Evolutionary conservation across 1,140 invertebrate genomes (phyloP).

Genomic region (Sogatella furcifera): DNA sequence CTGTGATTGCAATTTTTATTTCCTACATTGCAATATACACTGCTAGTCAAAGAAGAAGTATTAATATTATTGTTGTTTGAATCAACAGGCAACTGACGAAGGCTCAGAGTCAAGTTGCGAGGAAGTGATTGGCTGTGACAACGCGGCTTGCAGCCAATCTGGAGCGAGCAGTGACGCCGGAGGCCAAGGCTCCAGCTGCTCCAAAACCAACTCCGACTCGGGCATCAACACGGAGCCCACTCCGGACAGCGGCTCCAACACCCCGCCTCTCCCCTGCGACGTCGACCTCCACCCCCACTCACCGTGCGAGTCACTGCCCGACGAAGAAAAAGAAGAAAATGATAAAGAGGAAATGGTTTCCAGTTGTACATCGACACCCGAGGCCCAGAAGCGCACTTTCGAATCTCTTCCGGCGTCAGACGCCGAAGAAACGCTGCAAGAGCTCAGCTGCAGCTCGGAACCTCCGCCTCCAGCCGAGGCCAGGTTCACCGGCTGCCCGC

Average conservation of each 20-base stretch:
- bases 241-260: slow-evolving; percentile 20
- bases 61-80: too few relatives aligned
- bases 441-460: neutral
- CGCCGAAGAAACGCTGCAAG: neutral
- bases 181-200: slow-evolving; percentile 16
- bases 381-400: neutral
- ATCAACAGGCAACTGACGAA: slow-evolving; percentile 21
- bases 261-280: slow-evolving; percentile 13
- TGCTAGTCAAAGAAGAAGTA: too few relatives aligned
- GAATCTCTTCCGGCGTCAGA: neutral
- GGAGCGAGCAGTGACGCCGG: slow-evolving; percentile 23
- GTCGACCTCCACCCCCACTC: neutral
- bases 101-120: slow-evolving; percentile 25
- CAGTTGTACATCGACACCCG: neutral
- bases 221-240: slow-evolving; percentile 22
- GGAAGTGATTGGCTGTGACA: slow-evolving; percentile 11
- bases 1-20: too few relatives aligned
- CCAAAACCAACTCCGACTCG: slow-evolving; percentile 24
- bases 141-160: slow-evolving; percentile 17
- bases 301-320: neutral
- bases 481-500: neutral
- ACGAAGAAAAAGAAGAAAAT: neutral
- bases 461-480: neutral
- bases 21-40: too few relatives aligned
- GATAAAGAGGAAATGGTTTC: neutral